A percentile compares a stretch with the other conserved stretches of the same genome.
Evolutionary conservation across 2,797 vertebrate genomes (phyloP).

Genomic region (Neomorphus geoffroyi): DNA sequence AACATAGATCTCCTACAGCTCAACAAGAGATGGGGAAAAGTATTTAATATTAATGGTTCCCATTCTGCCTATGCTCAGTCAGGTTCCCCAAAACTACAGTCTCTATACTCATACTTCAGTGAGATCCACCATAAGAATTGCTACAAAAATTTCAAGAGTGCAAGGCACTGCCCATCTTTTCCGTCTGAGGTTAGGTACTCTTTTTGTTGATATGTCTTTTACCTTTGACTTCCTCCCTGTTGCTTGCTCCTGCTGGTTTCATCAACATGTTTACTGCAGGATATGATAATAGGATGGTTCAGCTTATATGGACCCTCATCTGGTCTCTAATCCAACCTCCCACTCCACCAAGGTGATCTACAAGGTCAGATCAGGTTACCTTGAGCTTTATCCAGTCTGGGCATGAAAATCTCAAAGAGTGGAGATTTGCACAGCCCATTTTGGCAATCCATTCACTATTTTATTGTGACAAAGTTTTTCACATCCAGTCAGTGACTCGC

Average conservation of each 20-base stretch:
- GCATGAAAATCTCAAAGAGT: background rate
- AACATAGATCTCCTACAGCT: background rate
- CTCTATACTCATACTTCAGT: background rate
- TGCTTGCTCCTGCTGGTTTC: background rate
- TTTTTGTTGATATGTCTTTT: background rate
- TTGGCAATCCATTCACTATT: background rate
- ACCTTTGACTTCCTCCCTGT: background rate
- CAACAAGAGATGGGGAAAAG: background rate
- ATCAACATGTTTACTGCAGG: background rate
- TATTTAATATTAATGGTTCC: background rate
- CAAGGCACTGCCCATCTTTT: background rate
- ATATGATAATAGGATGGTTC: background rate
- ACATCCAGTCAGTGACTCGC: background rate
- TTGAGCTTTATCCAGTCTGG: background rate
- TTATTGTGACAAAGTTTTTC: background rate
- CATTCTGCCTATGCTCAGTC: background rate
- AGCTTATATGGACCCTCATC: background rate
- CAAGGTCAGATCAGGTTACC: background rate
- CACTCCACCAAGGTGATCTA: background rate
- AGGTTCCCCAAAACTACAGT: background rate
- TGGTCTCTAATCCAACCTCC: background rate
- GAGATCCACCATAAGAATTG: background rate
- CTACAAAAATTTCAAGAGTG: background rate
- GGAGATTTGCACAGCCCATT: background rate
- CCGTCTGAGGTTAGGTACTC: background rate